Conservation (phyloP, 2,888 invertebrate species). For the Limnephilus lunatus region DNA sequence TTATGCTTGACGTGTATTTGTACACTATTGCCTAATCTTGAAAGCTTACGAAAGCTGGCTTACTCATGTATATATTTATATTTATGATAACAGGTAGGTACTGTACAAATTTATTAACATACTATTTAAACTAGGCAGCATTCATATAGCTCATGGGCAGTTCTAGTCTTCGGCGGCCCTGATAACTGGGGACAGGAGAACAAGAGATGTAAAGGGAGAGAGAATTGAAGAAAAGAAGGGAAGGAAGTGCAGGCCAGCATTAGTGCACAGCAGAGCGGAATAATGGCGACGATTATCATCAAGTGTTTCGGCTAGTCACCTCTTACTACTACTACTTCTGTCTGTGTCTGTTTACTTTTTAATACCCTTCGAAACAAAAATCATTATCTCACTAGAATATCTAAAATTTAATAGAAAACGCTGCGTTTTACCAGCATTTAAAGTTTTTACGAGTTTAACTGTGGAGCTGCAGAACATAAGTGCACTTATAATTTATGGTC, state of each 20-base stretch:
- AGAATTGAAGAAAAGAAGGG: not conserved
- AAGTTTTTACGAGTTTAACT: not conserved
- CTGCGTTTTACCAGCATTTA: not conserved
- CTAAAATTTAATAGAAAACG: not conserved
- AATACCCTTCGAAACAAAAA: not conserved
- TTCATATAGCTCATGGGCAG: not conserved
- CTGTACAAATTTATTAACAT: too few species aligned
- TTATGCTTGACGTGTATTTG: too few species aligned
- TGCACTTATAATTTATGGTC: not conserved
- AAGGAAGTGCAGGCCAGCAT: not conserved
- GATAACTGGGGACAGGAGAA: not conserved
- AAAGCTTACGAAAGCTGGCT: too few species aligned
- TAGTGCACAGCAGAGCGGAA: slow-evolving; percentile 40
- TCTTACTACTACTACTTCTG: not conserved
- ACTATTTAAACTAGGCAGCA: too few species aligned
- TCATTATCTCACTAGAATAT: not conserved
- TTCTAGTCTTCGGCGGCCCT: not conserved
- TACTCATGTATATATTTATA: too few species aligned
- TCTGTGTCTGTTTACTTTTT: not conserved
- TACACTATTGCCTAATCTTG: too few species aligned
- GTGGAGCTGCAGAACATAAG: not conserved
- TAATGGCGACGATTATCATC: slow-evolving; percentile 36
- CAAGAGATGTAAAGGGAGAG: not conserved
- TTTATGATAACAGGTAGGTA: too few species aligned
- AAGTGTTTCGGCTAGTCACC: slow-evolving; percentile 18